Evolutionary conservation across 2,797 vertebrate genomes (phyloP), one percentile per base, ranked within the genome.

Genomic region (Acipenser oxyrinchus): DNA sequence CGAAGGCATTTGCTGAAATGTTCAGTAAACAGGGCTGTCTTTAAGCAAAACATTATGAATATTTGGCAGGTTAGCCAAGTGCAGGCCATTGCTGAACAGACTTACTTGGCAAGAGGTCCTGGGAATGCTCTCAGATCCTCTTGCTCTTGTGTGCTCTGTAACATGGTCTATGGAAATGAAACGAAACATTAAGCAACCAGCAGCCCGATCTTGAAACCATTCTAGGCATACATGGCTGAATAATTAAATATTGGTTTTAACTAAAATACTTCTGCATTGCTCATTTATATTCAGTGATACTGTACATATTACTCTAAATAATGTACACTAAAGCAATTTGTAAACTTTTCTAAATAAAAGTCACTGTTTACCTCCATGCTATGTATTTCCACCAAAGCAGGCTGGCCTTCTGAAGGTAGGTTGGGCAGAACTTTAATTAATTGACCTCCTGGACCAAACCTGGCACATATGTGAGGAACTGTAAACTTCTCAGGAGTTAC

Each of bases 371-470:
- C 96, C 94, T 99, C 97, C 86, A 98, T 82, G 77, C 89, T 97
- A 87, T 97, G 87, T 63, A 99, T 86, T 73, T 98, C 95, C 6
- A 99, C 95, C 49, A 99, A 81, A 8, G 97, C 93, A 0, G 97
- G 97, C 78, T 99, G 96, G n/a, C 97, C 97, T 52, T 94, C 95
- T 0, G 97, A 96, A 51, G 97, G 97, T 13, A 99, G 83, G 75
- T 98, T 99, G 50, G 96, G 91, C 57, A 95, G 79, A 11, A 93
- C 93, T 72, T 95, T 93, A 69, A 99, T 84, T 65, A 99, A 81
- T 76, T 94, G 93, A 68, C 97, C 95, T 0, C 95, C 94, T 1
- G 97, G 93, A 15, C 94, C 94, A 70, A 99, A 99, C 64, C 94
- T 86, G 68, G 92, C 93, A 78, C 96, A 99, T 10, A 95, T 80